Conservation (phyloP, 2,113 vertebrate species). For the Acrocephalus kingi region DNA sequence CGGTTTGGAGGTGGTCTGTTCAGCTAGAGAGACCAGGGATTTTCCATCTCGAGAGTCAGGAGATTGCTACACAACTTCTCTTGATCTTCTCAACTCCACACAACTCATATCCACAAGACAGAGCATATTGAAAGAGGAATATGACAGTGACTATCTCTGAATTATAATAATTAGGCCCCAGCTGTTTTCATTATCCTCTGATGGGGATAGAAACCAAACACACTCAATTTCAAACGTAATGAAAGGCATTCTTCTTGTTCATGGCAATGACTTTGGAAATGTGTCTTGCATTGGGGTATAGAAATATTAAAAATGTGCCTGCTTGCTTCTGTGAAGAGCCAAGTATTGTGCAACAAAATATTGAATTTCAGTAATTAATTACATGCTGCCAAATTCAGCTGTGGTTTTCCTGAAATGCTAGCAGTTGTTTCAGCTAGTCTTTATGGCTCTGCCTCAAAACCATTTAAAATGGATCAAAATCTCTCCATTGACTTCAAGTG, state of each 20-base stretch:
- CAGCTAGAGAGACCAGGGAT: background rate
- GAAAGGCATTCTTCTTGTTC: background rate
- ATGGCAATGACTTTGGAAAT: background rate
- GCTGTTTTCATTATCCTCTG: conserved; percentile 24
- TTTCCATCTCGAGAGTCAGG: background rate
- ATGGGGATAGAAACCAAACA: background rate
- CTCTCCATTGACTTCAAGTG: background rate
- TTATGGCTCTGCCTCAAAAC: background rate
- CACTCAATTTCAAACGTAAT: background rate
- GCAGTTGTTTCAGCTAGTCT: background rate
- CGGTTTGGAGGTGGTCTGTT: background rate
- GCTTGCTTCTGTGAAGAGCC: background rate
- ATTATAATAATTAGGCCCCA: conserved; percentile 6
- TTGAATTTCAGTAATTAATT: conserved; percentile 31
- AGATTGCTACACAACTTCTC: background rate
- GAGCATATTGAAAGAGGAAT: background rate
- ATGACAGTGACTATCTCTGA: background rate
- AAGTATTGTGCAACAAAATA: background rate
- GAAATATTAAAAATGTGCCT: background rate
- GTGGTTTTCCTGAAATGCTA: background rate
- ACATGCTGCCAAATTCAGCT: background rate
- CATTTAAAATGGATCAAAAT: background rate
- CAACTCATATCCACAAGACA: background rate
- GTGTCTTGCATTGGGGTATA: background rate
- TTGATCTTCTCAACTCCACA: background rate